Conservation (phyloP, 2,113 vertebrate species). For the Bungarus multicinctus region DNA sequence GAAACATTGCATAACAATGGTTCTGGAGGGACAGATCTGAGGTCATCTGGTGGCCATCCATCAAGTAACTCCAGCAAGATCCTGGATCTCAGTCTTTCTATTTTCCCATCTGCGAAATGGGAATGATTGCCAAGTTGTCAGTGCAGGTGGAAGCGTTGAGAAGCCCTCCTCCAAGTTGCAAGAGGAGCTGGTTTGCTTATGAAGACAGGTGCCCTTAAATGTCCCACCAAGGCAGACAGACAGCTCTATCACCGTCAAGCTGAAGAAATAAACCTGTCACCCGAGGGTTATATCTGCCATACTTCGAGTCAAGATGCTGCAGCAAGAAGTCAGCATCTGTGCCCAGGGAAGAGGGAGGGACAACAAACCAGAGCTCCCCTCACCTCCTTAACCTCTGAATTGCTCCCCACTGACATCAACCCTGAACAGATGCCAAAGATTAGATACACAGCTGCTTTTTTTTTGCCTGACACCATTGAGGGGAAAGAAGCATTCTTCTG, state of each 20-base stretch:
- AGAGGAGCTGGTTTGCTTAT: background rate
- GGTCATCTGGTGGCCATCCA: background rate
- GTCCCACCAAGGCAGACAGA: background rate
- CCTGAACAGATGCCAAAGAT: constrained; percentile 66
- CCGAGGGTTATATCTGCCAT: background rate
- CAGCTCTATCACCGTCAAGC: background rate
- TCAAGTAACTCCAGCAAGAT: background rate
- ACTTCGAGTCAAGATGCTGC: background rate
- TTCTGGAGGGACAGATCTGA: background rate
- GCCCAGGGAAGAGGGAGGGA: accelerated
- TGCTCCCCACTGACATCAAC: constrained; percentile 61
- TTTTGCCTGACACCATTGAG: constrained; percentile 44
- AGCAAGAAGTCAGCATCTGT: background rate
- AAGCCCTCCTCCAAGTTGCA: no score
- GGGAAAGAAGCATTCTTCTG: constrained; percentile 64
- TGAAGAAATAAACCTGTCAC: background rate
- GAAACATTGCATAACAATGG: background rate
- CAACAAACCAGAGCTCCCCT: constrained; percentile 40
- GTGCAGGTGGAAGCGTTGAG: background rate
- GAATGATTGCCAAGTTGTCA: background rate
- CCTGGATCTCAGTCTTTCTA: background rate
- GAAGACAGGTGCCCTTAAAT: background rate
- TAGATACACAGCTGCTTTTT: constrained; percentile 73
- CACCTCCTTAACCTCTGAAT: constrained; percentile 68
- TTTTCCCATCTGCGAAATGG: background rate